A percentile compares a stretch with the other conserved stretches of the same genome.
Conservation (phyloP, 2,888 invertebrate species). For the Yponomeuta cagnagella region DNA sequence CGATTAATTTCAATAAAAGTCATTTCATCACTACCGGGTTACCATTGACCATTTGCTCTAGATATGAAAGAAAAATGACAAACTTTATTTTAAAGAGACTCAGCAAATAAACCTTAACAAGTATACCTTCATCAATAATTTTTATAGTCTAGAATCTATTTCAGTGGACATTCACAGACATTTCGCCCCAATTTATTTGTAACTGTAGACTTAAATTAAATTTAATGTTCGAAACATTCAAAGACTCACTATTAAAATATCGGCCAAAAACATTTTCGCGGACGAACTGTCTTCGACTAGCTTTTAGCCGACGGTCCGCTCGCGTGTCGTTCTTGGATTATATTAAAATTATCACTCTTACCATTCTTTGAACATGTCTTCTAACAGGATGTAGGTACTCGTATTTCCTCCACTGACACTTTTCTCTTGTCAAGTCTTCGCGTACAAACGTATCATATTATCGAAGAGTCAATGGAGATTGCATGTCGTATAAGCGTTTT, state of each 20-base stretch:
- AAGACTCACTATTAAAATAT: background rate
- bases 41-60: background rate
- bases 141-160: background rate
- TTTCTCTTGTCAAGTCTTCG: too few relatives aligned
- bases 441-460: too few relatives aligned
- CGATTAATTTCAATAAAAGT: slow-evolving; percentile 1
- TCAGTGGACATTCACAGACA: background rate
- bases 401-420: too few relatives aligned
- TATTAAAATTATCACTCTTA: too few relatives aligned
- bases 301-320: background rate
- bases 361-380: too few relatives aligned
- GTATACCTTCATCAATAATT: background rate
- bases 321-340: background rate
- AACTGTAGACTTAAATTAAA: background rate
- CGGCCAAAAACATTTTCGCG: slow-evolving; percentile 3
- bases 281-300: background rate
- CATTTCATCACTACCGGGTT: background rate
- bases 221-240: slow-evolving; percentile 1
- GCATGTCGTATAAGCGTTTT: too few relatives aligned
- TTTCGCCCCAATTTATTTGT: background rate
- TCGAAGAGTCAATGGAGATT: too few relatives aligned
- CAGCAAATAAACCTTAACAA: background rate
- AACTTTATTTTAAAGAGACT: background rate
- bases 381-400: too few relatives aligned
- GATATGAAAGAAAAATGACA: background rate